A percentile compares a stretch with the other conserved stretches of the same genome.
These are phyloP conservation scores for Adoxophyes honmai DNA, from an alignment of 1,140 invertebrate species.

Conservation along the genomic window DNA sequence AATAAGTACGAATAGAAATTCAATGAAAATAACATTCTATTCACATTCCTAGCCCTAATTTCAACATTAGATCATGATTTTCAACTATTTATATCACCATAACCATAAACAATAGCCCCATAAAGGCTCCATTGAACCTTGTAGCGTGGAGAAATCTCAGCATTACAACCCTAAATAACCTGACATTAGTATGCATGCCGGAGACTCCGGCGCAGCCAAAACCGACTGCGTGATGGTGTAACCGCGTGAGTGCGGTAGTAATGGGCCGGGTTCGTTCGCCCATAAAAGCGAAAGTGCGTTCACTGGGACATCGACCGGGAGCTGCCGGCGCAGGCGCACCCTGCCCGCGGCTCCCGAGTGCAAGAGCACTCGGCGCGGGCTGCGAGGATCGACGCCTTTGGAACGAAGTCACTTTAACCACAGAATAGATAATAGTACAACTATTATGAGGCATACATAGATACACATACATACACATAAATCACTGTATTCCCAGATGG, in stretches of 20 bases:
- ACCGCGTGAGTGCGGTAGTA: conserved; percentile 68
- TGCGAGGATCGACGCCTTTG: neutral
- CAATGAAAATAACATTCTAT: no score
- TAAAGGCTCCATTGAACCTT: neutral
- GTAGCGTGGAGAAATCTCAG: conserved; percentile 59
- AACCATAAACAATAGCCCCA: no score
- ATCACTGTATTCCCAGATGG: no score
- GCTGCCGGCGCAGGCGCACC: conserved; percentile 44
- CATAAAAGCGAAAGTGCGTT: conserved; percentile 75
- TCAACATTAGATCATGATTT: no score
- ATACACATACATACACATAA: no score
- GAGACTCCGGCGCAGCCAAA: conserved; percentile 61
- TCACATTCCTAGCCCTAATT: no score
- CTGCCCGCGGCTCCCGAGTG: conserved; percentile 45
- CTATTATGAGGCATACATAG: no score
- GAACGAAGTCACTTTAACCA: no score
- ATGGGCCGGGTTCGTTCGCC: conserved; percentile 73
- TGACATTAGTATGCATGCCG: conserved; percentile 66
- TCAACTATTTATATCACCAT: no score
- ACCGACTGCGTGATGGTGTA: conserved; percentile 63
- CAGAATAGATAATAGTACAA: no score
- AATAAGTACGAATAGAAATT: no score
- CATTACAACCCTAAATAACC: conserved; percentile 55
- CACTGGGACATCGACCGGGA: conserved; percentile 74
- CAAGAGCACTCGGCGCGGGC: conserved; percentile 30